Evolutionary conservation across 2,797 vertebrate species (phyloP).

Genomic region (Enteromius mattozi): DNA sequence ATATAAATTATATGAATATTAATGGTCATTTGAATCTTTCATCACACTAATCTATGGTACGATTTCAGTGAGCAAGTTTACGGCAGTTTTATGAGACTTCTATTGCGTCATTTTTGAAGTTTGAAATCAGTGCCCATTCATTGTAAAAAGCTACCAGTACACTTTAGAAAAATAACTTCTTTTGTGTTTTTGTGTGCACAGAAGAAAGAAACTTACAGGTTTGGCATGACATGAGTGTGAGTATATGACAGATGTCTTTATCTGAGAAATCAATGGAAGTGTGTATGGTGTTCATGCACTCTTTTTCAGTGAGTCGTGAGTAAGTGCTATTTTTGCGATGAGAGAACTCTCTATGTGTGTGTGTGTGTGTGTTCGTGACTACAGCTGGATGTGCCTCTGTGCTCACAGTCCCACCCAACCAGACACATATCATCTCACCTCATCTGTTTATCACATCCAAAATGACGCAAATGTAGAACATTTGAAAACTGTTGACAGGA

Average conservation of each 20-base stretch:
- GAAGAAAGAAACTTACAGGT: not conserved
- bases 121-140: not conserved
- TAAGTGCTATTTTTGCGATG: not conserved
- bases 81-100: not conserved
- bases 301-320: not conserved
- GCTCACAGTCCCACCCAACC: slow-evolving; percentile 13
- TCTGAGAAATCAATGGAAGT: not conserved
- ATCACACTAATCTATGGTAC: not conserved
- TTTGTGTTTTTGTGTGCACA: not conserved
- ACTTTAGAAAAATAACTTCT: not conserved
- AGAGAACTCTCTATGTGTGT: not conserved
- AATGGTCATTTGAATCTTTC: not conserved
- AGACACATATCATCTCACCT: slow-evolving; percentile 34
- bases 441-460: slow-evolving; percentile 31
- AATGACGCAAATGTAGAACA: slow-evolving; percentile 34
- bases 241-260: not conserved
- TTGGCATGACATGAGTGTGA: not conserved
- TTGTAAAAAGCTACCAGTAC: not conserved
- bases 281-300: not conserved
- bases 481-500: not conserved
- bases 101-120: not conserved
- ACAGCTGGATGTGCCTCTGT: not conserved
- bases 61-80: not conserved
- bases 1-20: not conserved
- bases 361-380: not conserved